Evolutionary conservation across 2,113 vertebrate genomes (phyloP).

Genomic region (Tychaedon coryphoeus): DNA sequence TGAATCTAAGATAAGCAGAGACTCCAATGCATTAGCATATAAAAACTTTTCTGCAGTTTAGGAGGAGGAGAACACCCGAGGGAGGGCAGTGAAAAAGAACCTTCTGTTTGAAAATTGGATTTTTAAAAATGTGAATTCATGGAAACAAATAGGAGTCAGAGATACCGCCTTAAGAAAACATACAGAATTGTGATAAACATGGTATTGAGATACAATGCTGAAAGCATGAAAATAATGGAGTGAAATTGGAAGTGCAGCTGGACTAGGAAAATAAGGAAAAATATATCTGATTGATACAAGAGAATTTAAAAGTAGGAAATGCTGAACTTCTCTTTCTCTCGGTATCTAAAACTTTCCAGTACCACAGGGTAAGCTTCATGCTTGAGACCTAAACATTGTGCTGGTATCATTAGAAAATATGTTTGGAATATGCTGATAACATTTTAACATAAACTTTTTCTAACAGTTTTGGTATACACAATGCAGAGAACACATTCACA

Average conservation of each 20-base stretch:
- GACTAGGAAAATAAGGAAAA: neutral
- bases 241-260: neutral
- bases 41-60: neutral
- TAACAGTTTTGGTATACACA: neutral
- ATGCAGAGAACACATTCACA: neutral
- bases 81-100: neutral
- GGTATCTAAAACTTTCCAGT: neutral
- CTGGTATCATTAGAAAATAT: neutral
- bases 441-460: neutral
- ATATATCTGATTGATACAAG: neutral
- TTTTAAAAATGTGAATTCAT: neutral
- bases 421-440: neutral
- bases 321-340: neutral
- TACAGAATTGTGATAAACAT: neutral
- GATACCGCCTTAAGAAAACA: neutral
- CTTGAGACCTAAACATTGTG: neutral
- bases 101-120: neutral
- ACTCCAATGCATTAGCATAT: neutral
- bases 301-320: neutral
- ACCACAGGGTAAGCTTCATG: neutral
- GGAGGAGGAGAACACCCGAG: neutral
- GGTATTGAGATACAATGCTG: neutral
- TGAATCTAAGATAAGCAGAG: neutral
- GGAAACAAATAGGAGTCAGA: neutral
- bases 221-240: neutral